Conservation (phyloP, 2,797 vertebrate species). For the Anguilla pacifica region DNA sequence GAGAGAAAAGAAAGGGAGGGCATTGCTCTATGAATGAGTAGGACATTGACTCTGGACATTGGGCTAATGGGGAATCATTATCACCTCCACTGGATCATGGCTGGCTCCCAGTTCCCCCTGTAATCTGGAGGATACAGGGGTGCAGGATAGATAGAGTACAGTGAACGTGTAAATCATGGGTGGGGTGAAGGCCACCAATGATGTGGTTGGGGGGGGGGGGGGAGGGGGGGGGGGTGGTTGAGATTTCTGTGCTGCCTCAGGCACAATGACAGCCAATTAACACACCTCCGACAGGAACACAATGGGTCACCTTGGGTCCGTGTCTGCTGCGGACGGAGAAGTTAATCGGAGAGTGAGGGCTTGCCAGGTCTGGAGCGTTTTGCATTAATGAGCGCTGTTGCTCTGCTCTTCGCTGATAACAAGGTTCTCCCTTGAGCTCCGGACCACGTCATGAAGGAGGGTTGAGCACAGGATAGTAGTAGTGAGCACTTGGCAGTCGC, state of each 20-base stretch:
- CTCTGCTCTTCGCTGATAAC: not conserved
- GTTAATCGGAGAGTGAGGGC: not conserved
- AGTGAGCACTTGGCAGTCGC: not conserved
- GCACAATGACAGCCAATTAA: not conserved
- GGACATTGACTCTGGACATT: conserved; percentile 7
- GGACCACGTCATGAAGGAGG: not conserved
- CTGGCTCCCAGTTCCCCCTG: not conserved
- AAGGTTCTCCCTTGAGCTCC: not conserved
- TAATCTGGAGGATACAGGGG: not conserved
- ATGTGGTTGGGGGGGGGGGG: not conserved
- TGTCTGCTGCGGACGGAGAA: not conserved
- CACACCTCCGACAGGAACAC: not conserved
- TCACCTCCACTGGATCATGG: not conserved
- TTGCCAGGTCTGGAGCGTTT: not conserved
- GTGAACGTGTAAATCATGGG: not conserved
- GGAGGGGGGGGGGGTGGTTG: not conserved
- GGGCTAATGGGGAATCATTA: not conserved
- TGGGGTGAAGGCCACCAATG: not conserved
- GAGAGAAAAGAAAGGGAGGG: conserved; percentile 6
- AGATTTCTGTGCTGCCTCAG: not conserved
- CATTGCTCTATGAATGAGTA: not conserved
- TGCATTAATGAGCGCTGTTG: not conserved
- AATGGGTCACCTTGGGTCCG: not conserved
- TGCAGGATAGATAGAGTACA: not conserved
- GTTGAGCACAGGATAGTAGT: not conserved